A percentile compares a stretch with the other conserved stretches of the same genome.
These are phyloP conservation scores for Aphodius sticticus DNA, from an alignment of 2,888 invertebrate genomes.

Conservation along the genomic window DNA sequence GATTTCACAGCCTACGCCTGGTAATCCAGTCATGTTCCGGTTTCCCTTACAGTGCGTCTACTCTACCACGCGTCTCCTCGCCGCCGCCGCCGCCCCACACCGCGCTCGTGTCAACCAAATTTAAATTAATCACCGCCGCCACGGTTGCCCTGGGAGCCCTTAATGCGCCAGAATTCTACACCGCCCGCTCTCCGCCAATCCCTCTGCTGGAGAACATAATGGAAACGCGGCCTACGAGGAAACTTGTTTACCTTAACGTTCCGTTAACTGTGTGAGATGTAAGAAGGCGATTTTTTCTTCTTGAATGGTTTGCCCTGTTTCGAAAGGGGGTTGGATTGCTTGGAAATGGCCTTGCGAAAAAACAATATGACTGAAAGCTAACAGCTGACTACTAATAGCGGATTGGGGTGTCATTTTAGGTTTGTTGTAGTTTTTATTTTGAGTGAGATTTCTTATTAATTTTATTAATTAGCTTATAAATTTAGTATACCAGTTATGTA, in stretches of 20 bases:
- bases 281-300: background rate
- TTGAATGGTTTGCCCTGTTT: background rate
- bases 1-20: background rate
- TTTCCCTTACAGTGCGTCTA: constrained; percentile 4
- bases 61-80: background rate
- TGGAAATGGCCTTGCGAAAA: background rate
- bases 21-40: constrained; percentile 4
- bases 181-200: background rate
- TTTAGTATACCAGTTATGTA: too few species aligned
- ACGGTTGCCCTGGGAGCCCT: constrained; percentile 4
- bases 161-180: constrained; percentile 4
- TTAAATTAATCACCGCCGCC: background rate
- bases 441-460: too few species aligned
- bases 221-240: background rate
- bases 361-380: too few species aligned
- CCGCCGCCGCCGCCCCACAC: background rate
- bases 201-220: background rate
- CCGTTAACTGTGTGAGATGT: background rate
- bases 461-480: too few species aligned
- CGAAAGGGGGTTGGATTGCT: background rate
- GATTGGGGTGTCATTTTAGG: too few species aligned
- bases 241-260: background rate
- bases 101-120: background rate
- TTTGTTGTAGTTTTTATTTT: too few species aligned
- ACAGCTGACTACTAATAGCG: too few species aligned